Conservation (phyloP, 2,797 vertebrate genomes). For the Numenius phaeopus region DNA sequence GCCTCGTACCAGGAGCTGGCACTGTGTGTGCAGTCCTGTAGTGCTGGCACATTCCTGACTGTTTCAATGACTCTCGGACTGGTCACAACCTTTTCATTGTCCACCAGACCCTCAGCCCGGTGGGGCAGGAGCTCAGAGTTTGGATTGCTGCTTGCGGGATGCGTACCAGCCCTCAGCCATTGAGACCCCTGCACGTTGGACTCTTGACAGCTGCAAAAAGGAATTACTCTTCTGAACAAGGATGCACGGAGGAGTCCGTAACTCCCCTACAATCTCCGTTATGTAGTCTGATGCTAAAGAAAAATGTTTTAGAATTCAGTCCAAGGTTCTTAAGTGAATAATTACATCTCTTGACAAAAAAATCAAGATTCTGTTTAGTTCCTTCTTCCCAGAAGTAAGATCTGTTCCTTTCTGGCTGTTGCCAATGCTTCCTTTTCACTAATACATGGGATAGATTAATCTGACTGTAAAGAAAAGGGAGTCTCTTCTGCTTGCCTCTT, state of each 20-base stretch:
- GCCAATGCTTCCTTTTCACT: background rate
- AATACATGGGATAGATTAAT: background rate
- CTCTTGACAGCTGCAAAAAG: background rate
- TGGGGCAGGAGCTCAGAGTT: background rate
- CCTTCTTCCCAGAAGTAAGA: background rate
- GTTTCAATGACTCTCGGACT: background rate
- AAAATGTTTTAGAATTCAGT: background rate
- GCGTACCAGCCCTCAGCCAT: background rate
- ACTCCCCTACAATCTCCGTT: background rate
- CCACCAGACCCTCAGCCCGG: background rate
- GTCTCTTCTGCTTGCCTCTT: background rate
- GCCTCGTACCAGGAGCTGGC: background rate
- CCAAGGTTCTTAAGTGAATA: background rate
- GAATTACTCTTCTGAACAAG: background rate
- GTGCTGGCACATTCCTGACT: background rate
- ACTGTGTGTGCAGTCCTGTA: background rate
- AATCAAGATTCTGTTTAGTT: background rate
- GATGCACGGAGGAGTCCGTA: fast-evolving
- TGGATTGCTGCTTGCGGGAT: background rate
- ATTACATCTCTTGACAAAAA: background rate
- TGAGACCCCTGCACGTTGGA: background rate
- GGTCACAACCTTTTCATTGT: background rate
- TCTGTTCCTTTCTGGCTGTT: background rate
- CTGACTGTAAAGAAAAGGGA: background rate
- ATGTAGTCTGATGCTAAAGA: background rate